phyloP scores from a whole-genome alignment of 2,797 vertebrate species.

The Gadopsis bispinosus region DNA sequence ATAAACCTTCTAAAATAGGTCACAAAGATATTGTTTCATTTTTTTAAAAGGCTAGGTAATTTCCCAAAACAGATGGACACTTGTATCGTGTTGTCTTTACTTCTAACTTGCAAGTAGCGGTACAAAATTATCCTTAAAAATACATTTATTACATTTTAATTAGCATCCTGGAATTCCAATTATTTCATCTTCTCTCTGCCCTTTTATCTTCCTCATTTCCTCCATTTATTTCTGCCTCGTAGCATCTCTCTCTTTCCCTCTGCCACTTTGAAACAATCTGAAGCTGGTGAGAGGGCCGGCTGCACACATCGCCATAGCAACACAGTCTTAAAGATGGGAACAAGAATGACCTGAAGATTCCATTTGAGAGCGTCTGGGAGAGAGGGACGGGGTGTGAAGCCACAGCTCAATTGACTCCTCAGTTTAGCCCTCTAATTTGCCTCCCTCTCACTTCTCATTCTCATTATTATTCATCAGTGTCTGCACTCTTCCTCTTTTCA shows the following conservation, averaged over 20 bases:
- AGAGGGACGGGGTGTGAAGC: constrained; percentile 77
- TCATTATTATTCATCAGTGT: constrained; percentile 72
- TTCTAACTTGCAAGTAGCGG: background rate
- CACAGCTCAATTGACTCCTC: constrained; percentile 79
- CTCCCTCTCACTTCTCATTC: constrained; percentile 65
- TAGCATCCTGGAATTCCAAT: background rate
- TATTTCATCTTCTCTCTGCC: constrained; percentile 6
- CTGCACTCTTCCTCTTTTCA: constrained; percentile 59
- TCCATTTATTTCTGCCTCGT: constrained; percentile 33
- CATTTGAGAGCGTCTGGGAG: constrained; percentile 72
- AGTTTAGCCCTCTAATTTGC: constrained; percentile 79
- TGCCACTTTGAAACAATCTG: constrained; percentile 73
- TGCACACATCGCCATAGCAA: constrained; percentile 80
- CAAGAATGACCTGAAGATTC: constrained; percentile 81
- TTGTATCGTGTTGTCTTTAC: background rate
- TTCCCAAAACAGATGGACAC: background rate
- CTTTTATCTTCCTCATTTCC: constrained; percentile 21
- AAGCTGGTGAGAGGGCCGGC: constrained; percentile 68
- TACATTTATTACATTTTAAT: background rate
- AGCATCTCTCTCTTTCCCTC: constrained; percentile 48
- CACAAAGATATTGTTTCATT: background rate
- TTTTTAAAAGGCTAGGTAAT: background rate
- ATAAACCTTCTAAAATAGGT: background rate
- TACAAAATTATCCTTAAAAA: background rate
- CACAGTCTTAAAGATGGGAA: constrained; percentile 81